These are phyloP conservation scores for Calliscelio sp. DNA, from an alignment of 2,888 invertebrate species.

Conservation along the genomic window DNA sequence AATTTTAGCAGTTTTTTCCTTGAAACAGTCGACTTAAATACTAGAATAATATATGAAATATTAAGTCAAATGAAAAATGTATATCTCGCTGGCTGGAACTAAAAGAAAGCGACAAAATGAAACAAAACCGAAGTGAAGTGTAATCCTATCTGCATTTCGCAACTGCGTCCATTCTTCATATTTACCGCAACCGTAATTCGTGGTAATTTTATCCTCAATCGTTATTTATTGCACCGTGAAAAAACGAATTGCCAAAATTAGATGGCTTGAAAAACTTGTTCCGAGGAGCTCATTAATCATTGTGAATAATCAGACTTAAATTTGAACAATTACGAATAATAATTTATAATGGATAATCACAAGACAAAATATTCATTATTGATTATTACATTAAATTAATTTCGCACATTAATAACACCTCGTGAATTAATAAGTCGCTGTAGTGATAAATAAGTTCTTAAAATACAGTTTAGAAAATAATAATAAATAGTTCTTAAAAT, in stretches of 20 bases:
- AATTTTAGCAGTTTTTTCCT: too few species aligned
- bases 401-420: slow-evolving; percentile 5
- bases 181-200: slow-evolving; percentile 34
- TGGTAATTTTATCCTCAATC: slow-evolving; percentile 39
- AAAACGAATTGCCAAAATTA: slow-evolving; percentile 24
- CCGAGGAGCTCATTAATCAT: slow-evolving; percentile 26
- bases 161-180: slow-evolving; percentile 36
- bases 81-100: too few species aligned
- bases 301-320: neutral
- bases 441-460: neutral
- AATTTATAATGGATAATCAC: neutral
- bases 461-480: too few species aligned
- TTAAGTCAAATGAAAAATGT: too few species aligned
- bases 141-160: slow-evolving; percentile 23
- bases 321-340: neutral
- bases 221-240: slow-evolving; percentile 41
- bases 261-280: slow-evolving; percentile 16
- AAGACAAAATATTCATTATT: slow-evolving; percentile 3
- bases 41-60: too few species aligned
- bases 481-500: too few species aligned
- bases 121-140: slow-evolving; percentile 17
- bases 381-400: slow-evolving; percentile 10
- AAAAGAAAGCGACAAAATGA: slow-evolving; percentile 5
- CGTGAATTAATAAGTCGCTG: neutral
- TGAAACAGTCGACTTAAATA: too few species aligned